These are phyloP conservation scores for Glandiceps talaboti DNA, from an alignment of 53 echinoderm and acorn worm genomes.

Conservation along the genomic window DNA sequence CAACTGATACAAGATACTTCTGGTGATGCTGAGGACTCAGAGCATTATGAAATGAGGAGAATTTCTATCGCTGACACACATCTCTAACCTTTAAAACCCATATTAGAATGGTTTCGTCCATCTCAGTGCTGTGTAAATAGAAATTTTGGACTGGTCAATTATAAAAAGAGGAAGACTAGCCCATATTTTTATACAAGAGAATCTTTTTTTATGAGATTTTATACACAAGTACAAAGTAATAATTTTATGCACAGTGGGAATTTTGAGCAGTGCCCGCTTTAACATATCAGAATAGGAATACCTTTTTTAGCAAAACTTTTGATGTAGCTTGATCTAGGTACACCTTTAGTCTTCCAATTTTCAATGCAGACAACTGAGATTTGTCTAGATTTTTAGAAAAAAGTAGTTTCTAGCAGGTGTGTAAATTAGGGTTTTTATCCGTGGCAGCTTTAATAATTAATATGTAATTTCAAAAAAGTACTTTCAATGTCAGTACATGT, in stretches of 20 bases:
- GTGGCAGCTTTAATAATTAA: too few species aligned
- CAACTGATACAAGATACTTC: constrained; percentile 12
- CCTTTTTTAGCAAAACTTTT: too few species aligned
- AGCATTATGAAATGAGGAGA: constrained; percentile 74
- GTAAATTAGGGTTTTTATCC: too few species aligned
- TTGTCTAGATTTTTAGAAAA: too few species aligned
- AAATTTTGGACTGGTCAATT: neutral
- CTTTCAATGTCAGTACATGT: too few species aligned
- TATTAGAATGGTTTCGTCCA: neutral
- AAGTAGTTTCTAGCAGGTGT: too few species aligned
- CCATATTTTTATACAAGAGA: neutral
- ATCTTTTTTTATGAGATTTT: too few species aligned
- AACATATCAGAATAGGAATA: neutral
- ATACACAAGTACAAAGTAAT: neutral
- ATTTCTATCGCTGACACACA: constrained; percentile 94
- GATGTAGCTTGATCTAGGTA: too few species aligned
- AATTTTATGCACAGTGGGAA: neutral
- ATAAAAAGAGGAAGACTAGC: neutral
- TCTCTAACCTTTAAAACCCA: constrained; percentile 29
- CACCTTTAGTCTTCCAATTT: too few species aligned
- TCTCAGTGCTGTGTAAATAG: neutral
- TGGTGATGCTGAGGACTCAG: constrained; percentile 40
- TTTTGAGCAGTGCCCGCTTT: neutral
- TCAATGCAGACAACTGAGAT: too few species aligned
- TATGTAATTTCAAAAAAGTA: too few species aligned